Base-by-base conservation (phyloP, 30 jellyfish, hydroid and myxozoan species). In the Aurelia coerulea region DNA sequence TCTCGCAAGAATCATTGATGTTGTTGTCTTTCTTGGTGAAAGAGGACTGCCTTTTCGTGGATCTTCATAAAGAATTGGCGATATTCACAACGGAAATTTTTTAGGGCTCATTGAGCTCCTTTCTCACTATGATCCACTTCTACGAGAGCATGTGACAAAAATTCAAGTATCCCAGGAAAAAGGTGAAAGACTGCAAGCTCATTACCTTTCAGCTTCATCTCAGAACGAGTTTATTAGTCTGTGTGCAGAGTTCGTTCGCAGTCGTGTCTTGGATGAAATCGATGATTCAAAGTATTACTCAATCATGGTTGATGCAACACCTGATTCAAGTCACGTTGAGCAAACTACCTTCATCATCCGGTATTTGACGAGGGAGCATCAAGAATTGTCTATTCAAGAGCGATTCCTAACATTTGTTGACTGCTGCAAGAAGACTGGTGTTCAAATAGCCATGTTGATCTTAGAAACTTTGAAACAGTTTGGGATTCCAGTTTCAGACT, bases 181-280 rank as follows among this genome's bases (percentile, higher is more conserved):
- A 83, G 85, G 87, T 37, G 71, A 62, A 58, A 83, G 80, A 51
- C 92, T 83, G 71, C 79, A 83, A 83, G 80, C 92, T 69, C 92
- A 83, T 33, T 70, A 65, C 54, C 91, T 65, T 81, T 81, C 78
- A 79, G 80, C 89, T n/a, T 63, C 80, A 79, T 79, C 89, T 41
- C 89, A 76, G 75, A 76, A 59, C 64, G 70, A 79, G 73, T 65
- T 63, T 23, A 79, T 79, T 64, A 62, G 80, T 62, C 72, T 79
- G 41, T 79, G 68, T 63, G 89, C 80, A 50, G 63, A 77, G 52
- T 73, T 50, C 53, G 84, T 42, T 73, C 51, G 84, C 76, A 76
- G 77, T 76, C 76, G 76, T 76, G 76, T 76, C 76, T 76, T 54
- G 76, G 87, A 76, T 76, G 87, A 76, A 60, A 58, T 76, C n/a